phyloP scores from a whole-genome alignment of 2,113 vertebrate species.

The Herpailurus yagouaroundi region DNA sequence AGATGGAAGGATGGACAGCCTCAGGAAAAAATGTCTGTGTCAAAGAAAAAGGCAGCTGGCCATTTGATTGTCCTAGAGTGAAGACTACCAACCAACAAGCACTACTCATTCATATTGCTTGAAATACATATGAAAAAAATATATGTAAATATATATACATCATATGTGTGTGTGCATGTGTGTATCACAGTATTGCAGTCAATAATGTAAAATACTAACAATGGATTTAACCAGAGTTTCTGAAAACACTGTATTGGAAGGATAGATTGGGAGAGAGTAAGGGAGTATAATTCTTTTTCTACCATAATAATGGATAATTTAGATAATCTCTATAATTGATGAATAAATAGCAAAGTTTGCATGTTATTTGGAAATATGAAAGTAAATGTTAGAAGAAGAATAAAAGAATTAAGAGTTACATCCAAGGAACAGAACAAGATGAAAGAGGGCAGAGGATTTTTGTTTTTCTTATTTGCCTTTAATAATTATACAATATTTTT shows the following conservation, averaged over 20 bases:
- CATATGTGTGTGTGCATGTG: neutral
- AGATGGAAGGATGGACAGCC: neutral
- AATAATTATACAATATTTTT: neutral
- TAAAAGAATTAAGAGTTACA: neutral
- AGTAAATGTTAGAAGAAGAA: neutral
- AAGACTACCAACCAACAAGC: neutral
- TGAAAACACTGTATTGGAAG: neutral
- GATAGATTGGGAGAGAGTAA: neutral
- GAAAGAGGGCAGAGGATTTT: neutral
- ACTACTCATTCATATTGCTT: neutral
- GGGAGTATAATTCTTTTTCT: neutral
- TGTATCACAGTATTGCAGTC: neutral
- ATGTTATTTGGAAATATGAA: constrained; percentile 7
- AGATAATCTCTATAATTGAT: neutral
- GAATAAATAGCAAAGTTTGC: neutral
- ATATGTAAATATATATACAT: neutral
- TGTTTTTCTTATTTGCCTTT: neutral
- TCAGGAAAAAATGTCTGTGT: neutral
- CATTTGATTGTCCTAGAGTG: neutral
- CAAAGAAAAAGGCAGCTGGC: neutral
- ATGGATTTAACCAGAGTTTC: neutral
- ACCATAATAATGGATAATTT: neutral
- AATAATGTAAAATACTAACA: neutral
- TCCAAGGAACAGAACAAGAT: neutral
- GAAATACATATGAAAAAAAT: neutral